Evolutionary conservation across 2,113 vertebrate genomes (phyloP).

Genomic region (Pheucticus melanocephalus): DNA sequence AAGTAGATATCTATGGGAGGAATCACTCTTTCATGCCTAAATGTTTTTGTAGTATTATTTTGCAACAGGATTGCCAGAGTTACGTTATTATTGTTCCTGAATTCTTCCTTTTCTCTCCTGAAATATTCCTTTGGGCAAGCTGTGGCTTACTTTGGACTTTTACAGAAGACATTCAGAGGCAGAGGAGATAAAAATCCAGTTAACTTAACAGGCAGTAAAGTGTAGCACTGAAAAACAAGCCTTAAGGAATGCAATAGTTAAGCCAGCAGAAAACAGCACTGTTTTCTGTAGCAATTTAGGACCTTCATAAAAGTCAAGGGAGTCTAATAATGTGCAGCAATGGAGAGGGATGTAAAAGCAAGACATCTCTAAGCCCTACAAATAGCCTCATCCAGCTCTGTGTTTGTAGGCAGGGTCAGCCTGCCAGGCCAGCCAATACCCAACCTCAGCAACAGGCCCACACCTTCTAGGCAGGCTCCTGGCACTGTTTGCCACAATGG

Average conservation of each 20-base stretch:
- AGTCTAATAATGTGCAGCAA: not conserved
- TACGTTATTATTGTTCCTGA: conserved; percentile 29
- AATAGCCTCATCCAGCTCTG: not conserved
- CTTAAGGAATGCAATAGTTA: conserved; percentile 47
- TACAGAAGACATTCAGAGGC: conserved; percentile 22
- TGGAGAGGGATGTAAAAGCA: not conserved
- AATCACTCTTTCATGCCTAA: not conserved
- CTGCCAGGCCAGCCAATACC: not conserved
- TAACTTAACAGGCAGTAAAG: conserved; percentile 51
- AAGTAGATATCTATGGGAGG: not conserved
- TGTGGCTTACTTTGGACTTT: conserved; percentile 24
- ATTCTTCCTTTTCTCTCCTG: conserved; percentile 19
- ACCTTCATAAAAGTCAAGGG: conserved; percentile 10
- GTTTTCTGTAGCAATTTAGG: conserved; percentile 41
- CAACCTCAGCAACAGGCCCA: not conserved
- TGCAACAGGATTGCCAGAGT: not conserved
- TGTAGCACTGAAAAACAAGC: conserved; percentile 26
- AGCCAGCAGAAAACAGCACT: conserved; percentile 6
- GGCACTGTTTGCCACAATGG: not conserved
- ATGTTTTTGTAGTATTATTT: conserved; percentile 32
- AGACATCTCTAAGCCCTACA: not conserved
- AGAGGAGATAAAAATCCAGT: conserved; percentile 55
- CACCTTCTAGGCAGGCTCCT: not conserved
- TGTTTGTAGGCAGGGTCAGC: not conserved
- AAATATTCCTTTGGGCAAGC: conserved; percentile 41